These are phyloP conservation scores for Dermolepida albohirtum DNA, from an alignment of 2,888 invertebrate genomes.

Conservation along the genomic window DNA sequence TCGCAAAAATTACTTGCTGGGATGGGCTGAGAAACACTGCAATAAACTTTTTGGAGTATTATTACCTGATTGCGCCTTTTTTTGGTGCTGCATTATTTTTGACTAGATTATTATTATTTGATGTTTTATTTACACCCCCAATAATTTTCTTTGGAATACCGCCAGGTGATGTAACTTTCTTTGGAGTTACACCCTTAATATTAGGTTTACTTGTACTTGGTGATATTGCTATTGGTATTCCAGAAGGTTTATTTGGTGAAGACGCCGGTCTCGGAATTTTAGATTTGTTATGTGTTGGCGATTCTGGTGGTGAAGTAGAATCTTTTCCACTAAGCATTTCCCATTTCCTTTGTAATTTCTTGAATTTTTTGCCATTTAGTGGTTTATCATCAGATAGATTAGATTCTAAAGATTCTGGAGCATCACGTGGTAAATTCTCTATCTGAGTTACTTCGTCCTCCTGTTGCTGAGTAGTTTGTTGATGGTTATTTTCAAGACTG, in stretches of 20 bases:
- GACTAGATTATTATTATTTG: conserved; percentile 47
- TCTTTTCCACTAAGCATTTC: conserved; percentile 77
- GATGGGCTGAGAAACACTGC: not conserved
- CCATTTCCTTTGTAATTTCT: conserved; percentile 83
- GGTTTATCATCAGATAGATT: conserved; percentile 62
- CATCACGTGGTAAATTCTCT: conserved; percentile 50
- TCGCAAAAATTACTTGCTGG: not conserved
- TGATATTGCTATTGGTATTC: conserved; percentile 69
- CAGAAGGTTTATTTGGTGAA: conserved; percentile 76
- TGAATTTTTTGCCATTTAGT: conserved; percentile 76
- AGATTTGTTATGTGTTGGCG: conserved; percentile 70
- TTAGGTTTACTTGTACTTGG: conserved; percentile 50
- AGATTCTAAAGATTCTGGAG: conserved; percentile 62
- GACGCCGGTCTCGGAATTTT: conserved; percentile 82
- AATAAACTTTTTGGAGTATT: conserved; percentile 9
- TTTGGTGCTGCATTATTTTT: conserved; percentile 51
- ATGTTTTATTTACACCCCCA: conserved; percentile 39
- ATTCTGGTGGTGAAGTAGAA: conserved; percentile 59
- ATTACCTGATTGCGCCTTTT: conserved; percentile 54
- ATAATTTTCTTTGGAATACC: conserved; percentile 45
- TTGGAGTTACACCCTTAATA: conserved; percentile 52
- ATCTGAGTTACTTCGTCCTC: conserved; percentile 35
- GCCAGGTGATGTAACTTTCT: conserved; percentile 63
- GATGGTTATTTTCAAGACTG: conserved; percentile 71
- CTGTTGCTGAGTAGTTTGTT: conserved; percentile 30